Evolutionary conservation across 2,797 vertebrate species (phyloP), one percentile per base, ranked within the genome.

Genomic region (Benthosema pterotum): DNA sequence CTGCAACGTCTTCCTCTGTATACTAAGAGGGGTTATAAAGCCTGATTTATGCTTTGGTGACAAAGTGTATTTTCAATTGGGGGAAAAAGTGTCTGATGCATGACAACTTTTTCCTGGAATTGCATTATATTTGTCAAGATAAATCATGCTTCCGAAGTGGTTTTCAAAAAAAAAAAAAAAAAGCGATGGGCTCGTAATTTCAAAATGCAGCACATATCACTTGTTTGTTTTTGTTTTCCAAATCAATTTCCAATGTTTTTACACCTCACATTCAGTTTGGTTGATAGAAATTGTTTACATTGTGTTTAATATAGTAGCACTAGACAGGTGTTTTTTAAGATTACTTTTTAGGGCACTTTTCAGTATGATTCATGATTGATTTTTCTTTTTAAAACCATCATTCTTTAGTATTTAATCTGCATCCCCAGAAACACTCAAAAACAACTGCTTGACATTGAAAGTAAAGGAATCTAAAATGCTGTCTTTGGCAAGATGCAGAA

Each of bases 241-340:
- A 84, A 73, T 60, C 66, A 19, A 57, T 72, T 74, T 82, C 60
- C 57, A 69, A 54, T 72, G 74, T 82, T 54, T 17, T 76, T 70
- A 78, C 80, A 85, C 82, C 72, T 82, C 82, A 82, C 75, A 79
- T 87, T 90, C 75, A 76, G 79, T 90, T 88, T 85, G 79, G 79
- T 87, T 83, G 11, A 78, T 79, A 82, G 61, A 74, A 78, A 76
- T 84, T 89, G 89, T 91, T 93, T 93, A 92, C 89, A 89, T 81
- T 86, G 71, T 83, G 71, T 88, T 83, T 11, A 19, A 60, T 80
- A 80, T 56, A 67, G 7, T 75, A 77, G 82, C 79, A 88, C 82
- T 85, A 79, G 71, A 66, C 67, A 19, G 60, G 42, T 69, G 5
- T 77, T 63, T 38, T 74, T 49, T 42, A 22, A 25, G 52, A 60